These are phyloP conservation scores for Dendrolimus pini DNA, from an alignment of 2,888 invertebrate genomes.

Conservation along the genomic window DNA sequence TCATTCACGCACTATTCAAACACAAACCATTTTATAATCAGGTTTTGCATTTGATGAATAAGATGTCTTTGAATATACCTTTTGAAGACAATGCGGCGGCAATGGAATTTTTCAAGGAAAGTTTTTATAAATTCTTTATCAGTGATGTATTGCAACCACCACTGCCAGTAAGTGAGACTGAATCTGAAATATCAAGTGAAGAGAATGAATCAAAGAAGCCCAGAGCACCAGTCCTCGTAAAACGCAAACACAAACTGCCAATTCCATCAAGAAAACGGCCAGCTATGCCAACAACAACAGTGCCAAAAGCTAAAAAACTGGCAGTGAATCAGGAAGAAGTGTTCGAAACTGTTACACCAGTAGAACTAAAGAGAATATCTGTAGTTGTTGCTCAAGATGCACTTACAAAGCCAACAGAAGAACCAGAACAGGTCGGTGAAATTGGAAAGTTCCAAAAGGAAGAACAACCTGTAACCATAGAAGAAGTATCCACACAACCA, in stretches of 20 bases:
- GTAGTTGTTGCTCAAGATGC: constrained; percentile 57
- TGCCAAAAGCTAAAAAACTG: constrained; percentile 42
- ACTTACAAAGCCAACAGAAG: constrained; percentile 41
- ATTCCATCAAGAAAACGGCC: constrained; percentile 43
- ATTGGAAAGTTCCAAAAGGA: constrained; percentile 61
- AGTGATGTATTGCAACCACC: constrained; percentile 32
- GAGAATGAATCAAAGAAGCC: constrained; percentile 38
- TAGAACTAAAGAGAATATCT: constrained; percentile 63
- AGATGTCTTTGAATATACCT: constrained; percentile 92
- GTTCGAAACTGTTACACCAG: constrained; percentile 49
- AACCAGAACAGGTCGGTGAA: constrained; percentile 54
- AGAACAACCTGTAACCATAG: constrained; percentile 27
- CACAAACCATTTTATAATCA: constrained; percentile 90
- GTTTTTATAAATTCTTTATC: constrained; percentile 41
- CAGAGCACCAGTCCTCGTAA: constrained; percentile 33
- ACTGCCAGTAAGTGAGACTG: constrained; percentile 44
- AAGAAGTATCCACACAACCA: constrained; percentile 24
- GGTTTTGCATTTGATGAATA: constrained; percentile 95
- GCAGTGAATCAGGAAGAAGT: constrained; percentile 48
- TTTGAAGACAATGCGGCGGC: constrained; percentile 76
- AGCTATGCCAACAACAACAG: constrained; percentile 33
- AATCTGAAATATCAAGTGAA: constrained; percentile 64
- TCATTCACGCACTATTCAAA: constrained; percentile 83
- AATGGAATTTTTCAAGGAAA: constrained; percentile 46
- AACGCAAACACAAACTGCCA: constrained; percentile 54